Evolutionary conservation across 1,140 invertebrate genomes (phyloP).

Genomic region (Drosophila santomea): DNA sequence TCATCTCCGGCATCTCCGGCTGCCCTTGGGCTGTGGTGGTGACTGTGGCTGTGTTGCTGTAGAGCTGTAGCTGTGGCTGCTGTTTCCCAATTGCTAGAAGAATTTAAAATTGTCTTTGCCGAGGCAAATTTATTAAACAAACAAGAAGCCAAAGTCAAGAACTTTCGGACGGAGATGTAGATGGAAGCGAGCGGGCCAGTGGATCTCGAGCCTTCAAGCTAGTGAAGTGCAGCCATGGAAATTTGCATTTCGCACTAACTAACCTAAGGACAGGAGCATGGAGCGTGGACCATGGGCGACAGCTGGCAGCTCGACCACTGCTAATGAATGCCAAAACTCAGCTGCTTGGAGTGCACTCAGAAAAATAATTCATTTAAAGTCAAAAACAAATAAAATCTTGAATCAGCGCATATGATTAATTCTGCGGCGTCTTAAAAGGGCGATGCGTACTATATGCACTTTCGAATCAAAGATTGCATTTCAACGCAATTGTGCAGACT

Average conservation of each 20-base stretch:
- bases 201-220: conserved; percentile 52
- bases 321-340: conserved; percentile 66
- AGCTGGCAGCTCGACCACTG: conserved; percentile 70
- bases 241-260: conserved; percentile 78
- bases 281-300: conserved; percentile 28
- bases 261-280: conserved; percentile 55
- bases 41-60: background rate
- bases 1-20: background rate
- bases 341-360: conserved; percentile 14
- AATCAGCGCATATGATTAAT: no score
- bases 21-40: conserved; percentile 8
- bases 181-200: conserved; percentile 14
- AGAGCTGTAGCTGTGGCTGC: conserved; percentile 37
- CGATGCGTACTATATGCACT: background rate
- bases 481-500: no score
- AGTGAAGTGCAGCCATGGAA: conserved; percentile 59
- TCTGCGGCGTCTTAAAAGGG: no score
- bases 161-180: conserved; percentile 16
- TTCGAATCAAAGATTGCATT: background rate
- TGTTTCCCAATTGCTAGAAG: conserved; percentile 81
- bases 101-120: conserved; percentile 81
- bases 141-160: conserved; percentile 56
- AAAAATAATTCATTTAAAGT: background rate
- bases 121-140: conserved; percentile 79
- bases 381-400: no score